Base-by-base conservation (phyloP, 2,797 vertebrate genomes). In the Myotis daubentonii region DNA sequence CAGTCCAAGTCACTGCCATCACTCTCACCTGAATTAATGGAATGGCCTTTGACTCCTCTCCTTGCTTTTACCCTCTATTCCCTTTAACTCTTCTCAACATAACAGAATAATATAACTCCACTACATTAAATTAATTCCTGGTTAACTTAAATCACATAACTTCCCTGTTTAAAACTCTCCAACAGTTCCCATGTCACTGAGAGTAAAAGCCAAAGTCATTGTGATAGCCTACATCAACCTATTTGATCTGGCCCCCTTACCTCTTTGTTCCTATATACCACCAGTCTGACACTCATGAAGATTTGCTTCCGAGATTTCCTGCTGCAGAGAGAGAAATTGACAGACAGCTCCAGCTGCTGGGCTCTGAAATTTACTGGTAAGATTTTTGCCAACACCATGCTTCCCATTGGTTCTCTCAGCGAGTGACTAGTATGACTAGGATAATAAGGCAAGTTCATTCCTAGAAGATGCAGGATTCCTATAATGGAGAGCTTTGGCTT, bases 141-240 rank as follows among this genome's bases (percentile, higher is more conserved):
- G 28, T 53, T 57, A 80, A 55, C 68, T 79, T 55, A 70, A 68
- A 87, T 62, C 36, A 81, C 81, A 84, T 41, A 66, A 38, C 41
- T 74, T 3, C 72, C 16, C 47, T 62, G 22, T 36, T 79, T 36
- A 65, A n/a, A 94, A 66, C 11, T 72, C 15, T 57, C 55, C 22
- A 71, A 36, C 16, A 19, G 22, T 95, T 89, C 41, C 19, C 85
- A 51, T 76, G 38, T 78, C n/a, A 78, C 6, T 62, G 66, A 88
- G 70, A 91, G 10, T 80, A 78, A 86, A 93, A 82, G 15, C 16
- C 41, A 82, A 60, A 86, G 41, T 82, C 51, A 49, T 82, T 82
- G 28, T 44, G 28, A 81, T 89, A 36, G 16, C 9, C 62, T 68
- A 23, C 19, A 60, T 68, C 6, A 28, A 68, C 20, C 19, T 84